A percentile compares a stretch with the other conserved stretches of the same genome.
Evolutionary conservation across 2,888 invertebrate genomes (phyloP).

Genomic region (Erebia aethiops): DNA sequence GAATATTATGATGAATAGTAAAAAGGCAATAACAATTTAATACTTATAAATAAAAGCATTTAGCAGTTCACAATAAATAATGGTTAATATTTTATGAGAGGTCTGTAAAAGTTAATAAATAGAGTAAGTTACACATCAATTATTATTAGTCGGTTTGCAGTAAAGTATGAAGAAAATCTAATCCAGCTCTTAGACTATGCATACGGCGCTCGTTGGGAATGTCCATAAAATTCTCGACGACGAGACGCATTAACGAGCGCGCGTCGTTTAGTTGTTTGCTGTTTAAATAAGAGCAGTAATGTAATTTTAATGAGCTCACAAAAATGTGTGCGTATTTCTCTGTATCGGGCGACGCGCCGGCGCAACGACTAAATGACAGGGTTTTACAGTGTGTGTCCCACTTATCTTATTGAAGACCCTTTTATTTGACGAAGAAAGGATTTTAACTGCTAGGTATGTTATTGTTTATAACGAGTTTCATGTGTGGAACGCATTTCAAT

Average conservation of each 20-base stretch:
- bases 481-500: too few relatives aligned
- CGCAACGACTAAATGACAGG: conserved; percentile 41
- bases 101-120: neutral
- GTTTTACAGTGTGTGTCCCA: conserved; percentile 23
- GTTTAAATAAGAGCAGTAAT: conserved; percentile 80
- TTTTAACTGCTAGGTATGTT: neutral
- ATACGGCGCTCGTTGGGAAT: conserved; percentile 52
- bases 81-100: neutral
- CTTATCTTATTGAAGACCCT: conserved; percentile 14
- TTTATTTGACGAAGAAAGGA: neutral
- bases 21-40: too few relatives aligned
- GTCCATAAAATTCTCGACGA: conserved; percentile 71
- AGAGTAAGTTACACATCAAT: too few relatives aligned
- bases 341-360: conserved; percentile 50
- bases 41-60: too few relatives aligned
- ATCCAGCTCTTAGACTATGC: conserved; percentile 12
- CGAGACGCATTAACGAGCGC: conserved; percentile 75
- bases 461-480: too few relatives aligned
- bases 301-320: conserved; percentile 80
- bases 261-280: conserved; percentile 78
- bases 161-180: neutral
- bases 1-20: too few relatives aligned
- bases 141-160: neutral
- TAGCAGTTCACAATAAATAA: too few relatives aligned
- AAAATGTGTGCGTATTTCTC: conserved; percentile 68